These are phyloP conservation scores for Drosophila parabipectinata DNA, from an alignment of 1,140 invertebrate genomes.

Conservation along the genomic window DNA sequence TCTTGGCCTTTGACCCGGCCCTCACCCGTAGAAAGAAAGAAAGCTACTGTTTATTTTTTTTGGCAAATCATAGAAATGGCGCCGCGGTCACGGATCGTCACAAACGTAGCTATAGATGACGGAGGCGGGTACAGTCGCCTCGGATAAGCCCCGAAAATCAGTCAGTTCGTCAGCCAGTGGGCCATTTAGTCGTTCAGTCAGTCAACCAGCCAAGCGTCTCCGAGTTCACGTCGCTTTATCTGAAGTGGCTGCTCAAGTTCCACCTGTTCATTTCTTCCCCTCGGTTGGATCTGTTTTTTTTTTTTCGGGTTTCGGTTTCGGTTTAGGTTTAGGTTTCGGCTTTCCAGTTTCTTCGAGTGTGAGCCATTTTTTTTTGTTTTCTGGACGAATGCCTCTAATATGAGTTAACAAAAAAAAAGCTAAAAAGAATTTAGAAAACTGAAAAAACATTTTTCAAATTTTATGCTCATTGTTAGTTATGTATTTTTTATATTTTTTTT, in stretches of 20 bases:
- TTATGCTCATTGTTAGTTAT: constrained; percentile 75
- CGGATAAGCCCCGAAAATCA: constrained; percentile 27
- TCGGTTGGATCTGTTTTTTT: background rate
- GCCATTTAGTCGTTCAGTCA: constrained; percentile 34
- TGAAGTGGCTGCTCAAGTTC: constrained; percentile 31
- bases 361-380: constrained; percentile 79
- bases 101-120: constrained; percentile 10
- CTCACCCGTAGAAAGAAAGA: constrained; percentile 35
- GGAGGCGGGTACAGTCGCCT: constrained; percentile 50
- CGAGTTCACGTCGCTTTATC: constrained; percentile 53
- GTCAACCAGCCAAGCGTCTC: constrained; percentile 72
- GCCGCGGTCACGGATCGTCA: constrained; percentile 73
- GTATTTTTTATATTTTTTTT: constrained; percentile 26
- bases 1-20: constrained; percentile 49
- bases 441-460: constrained; percentile 65
- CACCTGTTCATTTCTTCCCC: constrained; percentile 31
- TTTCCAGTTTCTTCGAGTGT: constrained; percentile 18
- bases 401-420: constrained; percentile 65
- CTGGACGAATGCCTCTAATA: constrained; percentile 78
- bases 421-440: constrained; percentile 47
- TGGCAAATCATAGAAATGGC: constrained; percentile 79
- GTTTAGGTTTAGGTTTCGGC: background rate
- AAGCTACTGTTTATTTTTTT: constrained; percentile 63
- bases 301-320: no score
- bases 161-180: constrained; percentile 24